Evolutionary conservation across 1,140 invertebrate species (phyloP), one percentile per base, ranked within the genome.

Genomic region (Amphibalanus amphitrite): DNA sequence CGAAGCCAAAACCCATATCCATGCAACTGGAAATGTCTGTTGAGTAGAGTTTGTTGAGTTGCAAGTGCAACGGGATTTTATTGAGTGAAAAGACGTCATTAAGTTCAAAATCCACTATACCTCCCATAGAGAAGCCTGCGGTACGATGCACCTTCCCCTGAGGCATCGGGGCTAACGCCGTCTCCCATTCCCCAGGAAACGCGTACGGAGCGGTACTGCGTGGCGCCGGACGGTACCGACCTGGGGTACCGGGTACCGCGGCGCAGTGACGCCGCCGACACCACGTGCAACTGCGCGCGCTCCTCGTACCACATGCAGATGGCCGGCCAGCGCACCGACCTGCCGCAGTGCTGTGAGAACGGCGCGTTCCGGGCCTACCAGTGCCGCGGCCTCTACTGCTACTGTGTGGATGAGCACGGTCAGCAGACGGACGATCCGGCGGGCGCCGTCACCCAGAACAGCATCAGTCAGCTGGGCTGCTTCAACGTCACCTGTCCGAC

Each of bases 321-420:
- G 69, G 67, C 69, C 6, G 67, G 47, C 25, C 33, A 47, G n/a
- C 47, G 29, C 13, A 33, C 67, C 26, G 69, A 33, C 71, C 77
- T 81, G 70, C 85, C 85, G 0, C 74, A 78, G 0, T 88, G 86
- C 74, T 84, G 83, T 74, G 71, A 73, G 28, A 85, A 84, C 78
- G 86, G 86, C 23, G 87, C 85, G 77, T 87, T 85, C 76, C 76
- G 82, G 30, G 69, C 73, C 0, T 78, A 83, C 70, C 86, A 87
- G 76, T 87, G 85, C 76, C 80, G 82, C 20, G 78, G 83, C 17
- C 83, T 84, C 0, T 68, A 78, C 30, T 87, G 85, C 75, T 82
- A 83, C 65, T 87, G 85, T 76, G 86, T 87, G 0, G 82, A 86
- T 75, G 67, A 73, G 1, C 81, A 86, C 75, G 86, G 86, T 1